Evolutionary conservation across 2,888 invertebrate species (phyloP), one percentile per base, ranked within the genome.

Genomic region (Cephus pygmeus): DNA sequence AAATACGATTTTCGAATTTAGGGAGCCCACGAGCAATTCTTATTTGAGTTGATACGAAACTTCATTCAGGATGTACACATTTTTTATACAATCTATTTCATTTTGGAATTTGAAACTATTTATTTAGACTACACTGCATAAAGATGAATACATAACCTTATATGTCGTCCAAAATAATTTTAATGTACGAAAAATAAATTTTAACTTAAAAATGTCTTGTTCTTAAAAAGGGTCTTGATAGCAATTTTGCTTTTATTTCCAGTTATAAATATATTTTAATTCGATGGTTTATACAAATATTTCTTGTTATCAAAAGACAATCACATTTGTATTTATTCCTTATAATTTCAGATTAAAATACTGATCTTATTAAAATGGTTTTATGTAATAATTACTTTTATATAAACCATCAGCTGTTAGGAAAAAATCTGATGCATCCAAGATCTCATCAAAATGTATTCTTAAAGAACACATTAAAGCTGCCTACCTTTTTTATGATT

Each of bases 1-100:
- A 83, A 80, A 83, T 77, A 81, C 78, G 79, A 80, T 85, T 85
- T 86, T 87, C 82, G 84, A 87, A 86, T 86, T 87, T 82, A 71
- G 12, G 33, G 1, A 23, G 6, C 56, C 23, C 56, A 56, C 23
- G 9, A 56, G 23, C 23, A 56, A 56, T 56, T 56, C 23, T 56
- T 23, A 23, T 56, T 56, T 56, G 56, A 56, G 56, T 23, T 23
- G 6, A 56, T 9, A 56, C 2, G 9, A 56, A 56, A 56, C 1
- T 56, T 56, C 9, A 56, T 56, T 56, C 56, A 23, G 23, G 15
- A 9, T 56, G 23, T 56, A 56, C 23, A 2, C 9, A 56, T 56
- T 56, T 56, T 56, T 9, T 1, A 15, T 56, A 56, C 56, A 9
- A 56, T 23, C 9, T 23, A 6, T 9, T 56, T 56, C 56, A 56